Evolutionary conservation across 2,113 vertebrate species (phyloP).

Genomic region (Catagonus wagneri): DNA sequence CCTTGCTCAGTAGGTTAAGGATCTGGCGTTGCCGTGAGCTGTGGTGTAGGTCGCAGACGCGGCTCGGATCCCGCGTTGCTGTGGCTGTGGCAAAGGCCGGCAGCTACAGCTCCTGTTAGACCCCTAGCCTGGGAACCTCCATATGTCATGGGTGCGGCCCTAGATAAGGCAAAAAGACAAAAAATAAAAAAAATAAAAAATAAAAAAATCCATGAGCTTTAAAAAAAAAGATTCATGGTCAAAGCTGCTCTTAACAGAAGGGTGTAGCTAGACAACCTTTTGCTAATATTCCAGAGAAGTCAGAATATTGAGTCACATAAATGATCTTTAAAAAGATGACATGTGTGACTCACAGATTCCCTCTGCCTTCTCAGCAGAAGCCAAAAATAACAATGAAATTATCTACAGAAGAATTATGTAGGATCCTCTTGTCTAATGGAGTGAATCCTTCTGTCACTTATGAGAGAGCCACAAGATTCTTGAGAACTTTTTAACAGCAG

Average conservation of each 20-base stretch:
- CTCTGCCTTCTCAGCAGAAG: neutral
- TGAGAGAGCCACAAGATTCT: neutral
- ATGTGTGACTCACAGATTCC: neutral
- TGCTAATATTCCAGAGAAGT: neutral
- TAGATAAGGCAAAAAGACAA: too few relatives aligned
- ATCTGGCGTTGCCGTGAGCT: too few relatives aligned
- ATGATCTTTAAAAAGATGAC: neutral
- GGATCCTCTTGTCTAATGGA: neutral
- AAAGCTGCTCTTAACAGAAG: neutral
- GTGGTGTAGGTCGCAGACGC: too few relatives aligned
- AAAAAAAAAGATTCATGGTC: neutral
- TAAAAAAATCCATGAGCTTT: too few relatives aligned
- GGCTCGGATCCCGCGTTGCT: too few relatives aligned
- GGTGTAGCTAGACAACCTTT: neutral
- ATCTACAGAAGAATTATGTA: neutral
- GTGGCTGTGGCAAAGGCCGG: too few relatives aligned
- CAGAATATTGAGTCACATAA: neutral
- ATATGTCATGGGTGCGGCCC: too few relatives aligned
- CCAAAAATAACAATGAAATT: neutral
- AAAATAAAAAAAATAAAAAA: too few relatives aligned
- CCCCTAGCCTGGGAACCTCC: too few relatives aligned
- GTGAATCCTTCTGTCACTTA: neutral
- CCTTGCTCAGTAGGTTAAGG: too few relatives aligned
- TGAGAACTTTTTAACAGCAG: neutral
- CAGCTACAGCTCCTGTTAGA: too few relatives aligned